Evolutionary conservation across 1,140 invertebrate species (phyloP).

Genomic region (Hycleus cichorii): DNA sequence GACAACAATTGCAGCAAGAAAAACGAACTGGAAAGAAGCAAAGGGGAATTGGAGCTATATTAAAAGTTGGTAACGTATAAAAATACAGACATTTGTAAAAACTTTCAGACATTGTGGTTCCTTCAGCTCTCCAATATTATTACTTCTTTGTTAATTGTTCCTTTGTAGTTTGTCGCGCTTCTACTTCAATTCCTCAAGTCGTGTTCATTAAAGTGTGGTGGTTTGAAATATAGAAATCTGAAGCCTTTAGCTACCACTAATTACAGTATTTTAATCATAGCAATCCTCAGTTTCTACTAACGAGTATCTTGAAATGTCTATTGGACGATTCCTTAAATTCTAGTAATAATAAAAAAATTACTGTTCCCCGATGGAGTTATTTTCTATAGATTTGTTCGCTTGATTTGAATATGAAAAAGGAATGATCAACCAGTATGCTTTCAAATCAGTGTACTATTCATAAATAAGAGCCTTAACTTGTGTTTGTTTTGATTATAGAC

Average conservation of each 20-base stretch:
- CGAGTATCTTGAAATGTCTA: neutral
- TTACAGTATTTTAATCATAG: slow-evolving; percentile 29
- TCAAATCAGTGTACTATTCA: slow-evolving; percentile 17
- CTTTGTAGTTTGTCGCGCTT: slow-evolving; percentile 29
- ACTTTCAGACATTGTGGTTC: slow-evolving; percentile 28
- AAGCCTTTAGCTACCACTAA: slow-evolving; percentile 30
- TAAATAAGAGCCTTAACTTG: neutral
- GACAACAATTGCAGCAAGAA: neutral
- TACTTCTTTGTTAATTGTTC: slow-evolving; percentile 37
- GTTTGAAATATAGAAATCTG: slow-evolving; percentile 17
- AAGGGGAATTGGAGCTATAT: neutral
- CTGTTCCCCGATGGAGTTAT: too few relatives aligned
- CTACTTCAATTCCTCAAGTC: slow-evolving; percentile 28
- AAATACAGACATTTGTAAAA: slow-evolving; percentile 16
- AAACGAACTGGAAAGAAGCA: neutral
- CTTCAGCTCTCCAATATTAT: slow-evolving; percentile 23
- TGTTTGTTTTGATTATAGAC: too few relatives aligned
- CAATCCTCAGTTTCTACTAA: slow-evolving; percentile 11
- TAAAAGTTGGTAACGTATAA: slow-evolving; percentile 19
- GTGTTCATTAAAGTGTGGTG: slow-evolving; percentile 32
- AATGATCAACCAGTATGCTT: slow-evolving; percentile 16
- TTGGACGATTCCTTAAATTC: neutral
- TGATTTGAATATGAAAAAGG: slow-evolving; percentile 16
- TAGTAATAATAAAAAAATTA: too few relatives aligned
- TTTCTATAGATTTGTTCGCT: too few relatives aligned